phyloP scores from a whole-genome alignment of 2,113 vertebrate species.

The Cottus gobio region DNA sequence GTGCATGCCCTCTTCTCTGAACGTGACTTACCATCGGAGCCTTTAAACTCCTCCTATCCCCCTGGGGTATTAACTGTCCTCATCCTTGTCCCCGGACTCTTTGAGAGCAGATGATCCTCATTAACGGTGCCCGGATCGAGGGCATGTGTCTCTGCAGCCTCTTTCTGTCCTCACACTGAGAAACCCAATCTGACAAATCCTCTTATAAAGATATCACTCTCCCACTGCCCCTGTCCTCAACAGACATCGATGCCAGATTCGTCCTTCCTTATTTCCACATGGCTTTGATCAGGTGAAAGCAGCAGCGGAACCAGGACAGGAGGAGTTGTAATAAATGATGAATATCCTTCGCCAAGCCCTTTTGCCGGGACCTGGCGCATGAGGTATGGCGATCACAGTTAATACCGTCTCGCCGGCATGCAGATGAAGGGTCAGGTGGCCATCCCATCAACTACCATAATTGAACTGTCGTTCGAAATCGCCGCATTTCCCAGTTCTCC shows the following conservation, averaged over 20 bases:
- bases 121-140: conserved; percentile 62
- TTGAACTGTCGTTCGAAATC: conserved; percentile 55
- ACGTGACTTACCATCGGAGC: conserved; percentile 47
- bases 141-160: conserved; percentile 59
- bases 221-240: conserved; percentile 34
- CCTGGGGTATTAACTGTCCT: conserved; percentile 66
- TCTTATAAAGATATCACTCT: conserved; percentile 70
- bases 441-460: conserved; percentile 69
- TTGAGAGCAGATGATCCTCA: conserved; percentile 72
- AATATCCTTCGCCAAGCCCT: conserved; percentile 33
- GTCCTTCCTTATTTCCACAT: conserved; percentile 45
- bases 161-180: conserved; percentile 46
- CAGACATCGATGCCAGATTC: conserved; percentile 36
- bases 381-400: conserved; percentile 54
- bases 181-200: conserved; percentile 74
- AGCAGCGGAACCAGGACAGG: conserved; percentile 39
- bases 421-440: conserved; percentile 63
- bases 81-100: conserved; percentile 53
- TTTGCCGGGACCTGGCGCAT: conserved; percentile 38
- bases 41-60: conserved; percentile 49
- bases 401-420: conserved; percentile 42
- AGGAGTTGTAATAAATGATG: conserved; percentile 47
- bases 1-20: conserved; percentile 2
- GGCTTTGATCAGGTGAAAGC: conserved; percentile 57
- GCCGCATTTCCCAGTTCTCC: conserved; percentile 9